Evolutionary conservation across 2,888 invertebrate genomes (phyloP), one percentile per base, ranked within the genome.

Genomic region (Piscicola geometra): DNA sequence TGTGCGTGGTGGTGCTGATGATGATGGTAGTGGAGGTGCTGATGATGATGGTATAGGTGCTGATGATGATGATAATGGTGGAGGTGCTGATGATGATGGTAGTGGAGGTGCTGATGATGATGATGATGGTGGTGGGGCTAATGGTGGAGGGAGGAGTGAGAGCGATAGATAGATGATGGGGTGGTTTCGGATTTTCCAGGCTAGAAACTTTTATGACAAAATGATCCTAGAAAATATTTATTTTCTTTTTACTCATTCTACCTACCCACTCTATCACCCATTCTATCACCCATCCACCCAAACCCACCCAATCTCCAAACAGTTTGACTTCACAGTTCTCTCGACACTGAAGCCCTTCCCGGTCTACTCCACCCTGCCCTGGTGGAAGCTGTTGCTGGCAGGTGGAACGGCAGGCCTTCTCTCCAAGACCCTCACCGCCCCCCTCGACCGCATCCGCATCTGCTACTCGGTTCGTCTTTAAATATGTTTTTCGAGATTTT

Each of bases 331-430:
- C 60, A 56, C 60, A 21, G 25, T 56, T 5, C n/a, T 56, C 3
- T 5, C 9, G 15, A 56, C 12, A 15, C 21, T 56, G 12, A 56
- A 56, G 60, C 60, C 60, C n/a, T 56, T 25, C n/a, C 60, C 60
- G 3, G 5, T 21, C 21, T 56, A 25, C 60, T 56, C 60, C 60
- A 56, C 21, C 0, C 35, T 56, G 47, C 52, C 93, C 89, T 95
- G 96, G 95, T 97, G 96, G 96, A 89, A 96, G 75, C 96, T 97
- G 87, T 88, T 98, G 82, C 89, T 95, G 76, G 93, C 97, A 41
- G 98, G 97, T 73, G 97, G 94, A 76, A 89, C 95, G 75, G 97
- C 98, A 47, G 98, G 97, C 56, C 94, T 92, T 25, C 92, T 97
- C 79, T 95, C 95, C 9, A 88, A 97, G 80, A 96, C 97, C 0